Base-by-base conservation (phyloP, 2,113 vertebrate species). In the Caloenas nicobarica region DNA sequence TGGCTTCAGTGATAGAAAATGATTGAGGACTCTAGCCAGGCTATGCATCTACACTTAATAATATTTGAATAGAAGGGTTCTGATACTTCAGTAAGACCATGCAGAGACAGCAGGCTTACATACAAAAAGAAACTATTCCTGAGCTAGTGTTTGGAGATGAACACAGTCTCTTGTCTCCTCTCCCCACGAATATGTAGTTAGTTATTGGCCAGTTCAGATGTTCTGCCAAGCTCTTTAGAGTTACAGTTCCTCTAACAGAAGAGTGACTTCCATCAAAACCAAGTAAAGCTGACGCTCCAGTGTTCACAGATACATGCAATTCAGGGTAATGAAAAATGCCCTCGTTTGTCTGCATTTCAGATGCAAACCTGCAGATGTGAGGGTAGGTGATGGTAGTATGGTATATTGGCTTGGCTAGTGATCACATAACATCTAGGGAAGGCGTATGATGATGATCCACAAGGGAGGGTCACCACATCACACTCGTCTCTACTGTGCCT, bases 151-250 rank as follows among this genome's bases (percentile, higher is more conserved):
- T 28, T 56, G 34, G 33, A 60, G 48, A 61, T 36, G 26, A 57
- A 13, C 0, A 0, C 4, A 9, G 14, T 14, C 15, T 73, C 58
- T 33, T 48, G 15, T 33, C 46, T 74, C 10, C 4, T 11, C 13
- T 68, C 24, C 58, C 31, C 31, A 54, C 2, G 2, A 8, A 68
- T 33, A 16, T 15, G 40, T 11, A 48, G 24, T 24, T 36, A 33
- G 10, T 16, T 42, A 26, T 14, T 69, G 57, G 15, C 7, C 42
- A 36, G 38, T 77, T 44, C 53, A 24, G 44, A 93, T 56, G 57
- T 44, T 71, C 78, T 24, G 3, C 38, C 64, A 72, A 81, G 7
- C 9, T 25, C 12, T 82, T 91, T 15, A 38, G 12, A 60, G 18
- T 46, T 54, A 31, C 8, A 69, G 26, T 16, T 72, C 38, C 23